phyloP scores from a whole-genome alignment of 2,888 invertebrate genomes.

The Leistus spinibarbis region DNA sequence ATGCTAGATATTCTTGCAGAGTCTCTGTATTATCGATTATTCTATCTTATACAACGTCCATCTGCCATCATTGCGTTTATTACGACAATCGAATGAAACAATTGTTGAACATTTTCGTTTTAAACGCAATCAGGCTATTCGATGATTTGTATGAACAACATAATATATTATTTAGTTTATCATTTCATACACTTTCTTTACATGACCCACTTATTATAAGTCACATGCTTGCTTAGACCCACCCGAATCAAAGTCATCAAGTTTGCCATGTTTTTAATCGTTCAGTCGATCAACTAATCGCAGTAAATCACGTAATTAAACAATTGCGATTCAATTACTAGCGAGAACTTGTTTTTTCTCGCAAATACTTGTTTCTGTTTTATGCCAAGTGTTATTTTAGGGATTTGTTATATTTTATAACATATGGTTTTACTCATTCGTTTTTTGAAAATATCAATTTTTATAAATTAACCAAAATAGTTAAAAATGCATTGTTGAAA shows the following conservation, averaged over 20 bases:
- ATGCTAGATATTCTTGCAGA: background rate
- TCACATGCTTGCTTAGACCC: slow-evolving; percentile 57
- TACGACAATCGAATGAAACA: background rate
- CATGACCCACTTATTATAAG: slow-evolving; percentile 53
- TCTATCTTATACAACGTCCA: background rate
- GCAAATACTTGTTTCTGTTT: slow-evolving; percentile 1
- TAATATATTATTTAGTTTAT: slow-evolving; percentile 10
- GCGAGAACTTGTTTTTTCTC: background rate
- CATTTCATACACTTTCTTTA: slow-evolving; percentile 38
- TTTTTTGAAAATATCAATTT: too few species aligned
- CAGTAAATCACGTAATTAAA: background rate
- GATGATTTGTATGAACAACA: slow-evolving; percentile 1
- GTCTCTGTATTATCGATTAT: background rate
- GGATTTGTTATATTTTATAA: background rate
- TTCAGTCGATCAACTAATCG: slow-evolving; percentile 3
- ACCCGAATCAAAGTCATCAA: slow-evolving; percentile 47
- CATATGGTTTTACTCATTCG: background rate
- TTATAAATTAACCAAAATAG: too few species aligned
- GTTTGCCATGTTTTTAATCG: slow-evolving; percentile 15
- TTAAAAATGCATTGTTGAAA: too few species aligned
- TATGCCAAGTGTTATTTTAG: background rate
- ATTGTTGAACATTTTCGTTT: background rate
- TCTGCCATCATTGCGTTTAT: background rate
- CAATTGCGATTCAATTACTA: background rate
- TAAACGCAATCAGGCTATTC: background rate